These are phyloP conservation scores for Corythornis leucogaster DNA, from an alignment of 2,797 vertebrate genomes.

Conservation along the genomic window DNA sequence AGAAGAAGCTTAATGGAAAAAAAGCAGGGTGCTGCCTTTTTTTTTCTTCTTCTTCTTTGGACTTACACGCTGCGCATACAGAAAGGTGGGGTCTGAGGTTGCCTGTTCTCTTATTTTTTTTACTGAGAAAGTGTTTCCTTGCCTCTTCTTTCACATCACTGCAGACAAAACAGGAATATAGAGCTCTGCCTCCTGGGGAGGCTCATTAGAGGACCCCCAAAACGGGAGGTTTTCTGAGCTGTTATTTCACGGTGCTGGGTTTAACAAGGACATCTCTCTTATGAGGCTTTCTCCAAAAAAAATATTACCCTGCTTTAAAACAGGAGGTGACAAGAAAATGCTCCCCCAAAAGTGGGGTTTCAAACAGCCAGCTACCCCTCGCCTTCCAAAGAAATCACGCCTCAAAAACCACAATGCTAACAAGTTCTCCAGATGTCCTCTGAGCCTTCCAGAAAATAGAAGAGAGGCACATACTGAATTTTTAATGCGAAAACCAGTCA, in stretches of 20 bases:
- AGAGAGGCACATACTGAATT: slow-evolving; percentile 61
- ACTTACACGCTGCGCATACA: slow-evolving; percentile 1
- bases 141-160: not conserved
- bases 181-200: not conserved
- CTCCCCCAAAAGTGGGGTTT: not conserved
- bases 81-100: slow-evolving; percentile 32
- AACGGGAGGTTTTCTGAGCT: not conserved
- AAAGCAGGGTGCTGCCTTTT: slow-evolving; percentile 57
- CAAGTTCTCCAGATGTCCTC: slow-evolving; percentile 71
- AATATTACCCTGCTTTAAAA: not conserved
- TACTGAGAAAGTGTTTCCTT: not conserved
- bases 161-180: not conserved
- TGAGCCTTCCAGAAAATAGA: slow-evolving; percentile 39
- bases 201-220: slow-evolving; percentile 37
- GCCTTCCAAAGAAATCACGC: not conserved
- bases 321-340: not conserved
- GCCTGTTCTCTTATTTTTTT: not conserved
- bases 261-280: slow-evolving; percentile 10
- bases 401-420: slow-evolving; percentile 46
- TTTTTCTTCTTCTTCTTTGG: not conserved
- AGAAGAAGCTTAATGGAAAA: slow-evolving; percentile 65
- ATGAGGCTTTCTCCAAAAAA: not conserved
- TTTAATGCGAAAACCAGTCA: slow-evolving; percentile 53
- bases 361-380: not conserved
- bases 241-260: not conserved